Evolutionary conservation across 2,113 vertebrate genomes (phyloP), one percentile per base, ranked within the genome.

Genomic region (Myodes glareolus): DNA sequence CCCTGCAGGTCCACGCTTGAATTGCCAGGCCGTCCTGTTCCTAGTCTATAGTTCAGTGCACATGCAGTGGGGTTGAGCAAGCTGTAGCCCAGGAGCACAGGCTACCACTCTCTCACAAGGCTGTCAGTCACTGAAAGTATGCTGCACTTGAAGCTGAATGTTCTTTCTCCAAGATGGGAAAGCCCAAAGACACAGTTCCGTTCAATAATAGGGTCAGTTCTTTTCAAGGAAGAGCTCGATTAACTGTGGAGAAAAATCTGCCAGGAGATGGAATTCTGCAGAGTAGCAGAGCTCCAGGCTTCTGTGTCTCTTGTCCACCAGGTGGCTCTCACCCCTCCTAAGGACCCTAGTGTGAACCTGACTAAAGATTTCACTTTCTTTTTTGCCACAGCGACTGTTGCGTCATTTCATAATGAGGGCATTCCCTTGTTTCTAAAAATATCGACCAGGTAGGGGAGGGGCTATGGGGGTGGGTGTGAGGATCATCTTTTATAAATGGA

Each of bases 381-480:
- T 80, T 80, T 52, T 67, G 33, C 31, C 63, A 8, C 17, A 68
- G 14, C 12, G 94, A 63, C 11, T 45, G 11, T 84, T 77, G 39
- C 31, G 0, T n/a, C 84, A 75, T 14, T 39, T 39, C 70, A 36
- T 55, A 72, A 73, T 25, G 55, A 47, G 87, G 58, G 36, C 17
- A 82, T 39, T 17, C 42, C 25, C 5, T 77, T 31, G 25, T 42
- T 84, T 88, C 42, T 23, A 63, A 63, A 96, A 88, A 19, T n/a
- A 65, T n/a, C 77, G 61, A 65, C 14, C 2, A 55, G 9, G 33
- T 58, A 1, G 55, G 11, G 21, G n/a, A 12, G 21, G 9, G 19
- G 70, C 3, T 58, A 21, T 21, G 17, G 55, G 12, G 6, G 17
- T 2, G 68, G 14, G 2, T 0, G 36, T 1, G 3, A 10, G 16